Evolutionary conservation across 2,113 vertebrate genomes (phyloP), one percentile per base, ranked within the genome.

Genomic region (Amphiprion percula): DNA sequence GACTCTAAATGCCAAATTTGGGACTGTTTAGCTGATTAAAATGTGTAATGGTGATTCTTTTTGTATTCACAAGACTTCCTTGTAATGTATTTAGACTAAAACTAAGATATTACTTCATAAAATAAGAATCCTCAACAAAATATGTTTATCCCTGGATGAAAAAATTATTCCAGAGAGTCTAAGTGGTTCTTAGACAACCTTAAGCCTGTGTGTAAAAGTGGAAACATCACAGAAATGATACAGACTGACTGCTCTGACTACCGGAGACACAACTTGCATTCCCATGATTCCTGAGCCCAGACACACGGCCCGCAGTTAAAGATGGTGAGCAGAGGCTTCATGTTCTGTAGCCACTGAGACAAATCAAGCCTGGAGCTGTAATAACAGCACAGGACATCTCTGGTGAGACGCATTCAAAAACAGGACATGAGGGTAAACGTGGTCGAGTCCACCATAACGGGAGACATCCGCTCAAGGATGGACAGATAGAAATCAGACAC

Each of bases 371-470:
- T 17, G 59, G 44, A 86, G 87, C 79, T 55, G 53, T 60, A 82
- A 88, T 86, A 87, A 88, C 52, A 62, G 47, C 30, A 14, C 49
- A 62, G 46, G 26, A 67, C 11, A 3, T 88, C 69, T 87, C 68
- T 56, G 4, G 47, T 54, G 55, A 37, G 68, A 55, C 58, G 1
- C 74, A 64, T 69, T 77, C 61, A 82, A 77, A 77, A 85, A 80
- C 74, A 88, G 72, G 82, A 91, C 81, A 84, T 79, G 72, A 79
- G 69, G 47, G 26, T 65, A 73, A 77, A 79, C 37, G 2, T 50
- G 65, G 74, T 67, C 72, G 66, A 63, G 70, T 68, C 65, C 62
- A 55, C 60, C 30, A 28, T 86, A 77, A 86, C 50, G 68, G 28
- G 54, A 79, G 73, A 68, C 74, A 82, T 89, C 84, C 50, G 64